Percentiles rank a stretch among this genome's conserved stretches.
phyloP scores from a whole-genome alignment of 1,140 invertebrate genomes.

The Brachionus manjavacas region DNA sequence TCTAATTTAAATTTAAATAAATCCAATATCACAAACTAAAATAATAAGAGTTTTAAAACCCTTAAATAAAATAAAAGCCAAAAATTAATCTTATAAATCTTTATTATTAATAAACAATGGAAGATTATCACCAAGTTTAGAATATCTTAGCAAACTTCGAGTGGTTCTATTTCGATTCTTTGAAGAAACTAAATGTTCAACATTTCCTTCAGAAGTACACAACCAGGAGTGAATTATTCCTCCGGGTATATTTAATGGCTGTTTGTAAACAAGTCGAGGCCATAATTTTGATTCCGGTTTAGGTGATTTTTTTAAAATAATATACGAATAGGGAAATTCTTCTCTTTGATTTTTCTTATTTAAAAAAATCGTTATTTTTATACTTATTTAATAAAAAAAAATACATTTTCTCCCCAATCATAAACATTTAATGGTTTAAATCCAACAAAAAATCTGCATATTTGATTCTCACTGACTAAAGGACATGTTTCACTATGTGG shows the following conservation, averaged over 20 bases:
- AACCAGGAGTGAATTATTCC: conserved; percentile 20
- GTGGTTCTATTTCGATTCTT: conserved; percentile 13
- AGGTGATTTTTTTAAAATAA: conserved; percentile 3
- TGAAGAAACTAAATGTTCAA: conserved; percentile 29
- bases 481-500: conserved; percentile 1
- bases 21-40: background rate
- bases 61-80: background rate
- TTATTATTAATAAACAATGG: conserved; percentile 2
- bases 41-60: background rate
- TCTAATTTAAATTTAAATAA: background rate
- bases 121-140: conserved; percentile 5
- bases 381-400: too few relatives aligned
- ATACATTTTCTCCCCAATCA: background rate
- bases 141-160: conserved; percentile 22
- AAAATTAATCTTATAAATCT: background rate
- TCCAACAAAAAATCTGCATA: conserved; percentile 1
- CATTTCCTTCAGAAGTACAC: conserved; percentile 11
- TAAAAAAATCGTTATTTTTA: background rate
- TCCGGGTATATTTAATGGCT: background rate
- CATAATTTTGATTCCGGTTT: background rate
- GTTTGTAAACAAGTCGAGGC: conserved; percentile 25
- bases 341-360: background rate
- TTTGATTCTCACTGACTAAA: background rate
- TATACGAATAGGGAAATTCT: conserved; percentile 18
- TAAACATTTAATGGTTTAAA: background rate